phyloP scores from a whole-genome alignment of 2,888 invertebrate species.

The Drosophila stalkeri region DNA sequence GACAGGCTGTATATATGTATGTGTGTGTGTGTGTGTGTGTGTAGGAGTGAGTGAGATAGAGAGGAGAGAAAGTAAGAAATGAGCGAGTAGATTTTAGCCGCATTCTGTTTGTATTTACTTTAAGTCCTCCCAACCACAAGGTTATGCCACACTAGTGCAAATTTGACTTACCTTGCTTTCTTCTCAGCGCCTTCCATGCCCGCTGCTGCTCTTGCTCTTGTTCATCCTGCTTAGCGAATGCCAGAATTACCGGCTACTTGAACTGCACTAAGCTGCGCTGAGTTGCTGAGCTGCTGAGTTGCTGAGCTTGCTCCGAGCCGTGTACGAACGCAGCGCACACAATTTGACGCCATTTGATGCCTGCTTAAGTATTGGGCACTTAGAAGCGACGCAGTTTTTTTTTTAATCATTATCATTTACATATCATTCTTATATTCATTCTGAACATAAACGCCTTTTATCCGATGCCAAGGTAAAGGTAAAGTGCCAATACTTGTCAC shows the following conservation, averaged over 20 bases:
- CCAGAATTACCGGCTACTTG: constrained; percentile 49
- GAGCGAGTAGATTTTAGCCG: constrained; percentile 4
- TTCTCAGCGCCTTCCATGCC: neutral
- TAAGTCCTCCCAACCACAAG: constrained; percentile 61
- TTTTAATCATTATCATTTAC: constrained; percentile 48
- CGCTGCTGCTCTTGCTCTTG: neutral
- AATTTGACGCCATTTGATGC: constrained; percentile 69
- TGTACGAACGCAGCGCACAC: constrained; percentile 40
- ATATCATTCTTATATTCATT: constrained; percentile 47
- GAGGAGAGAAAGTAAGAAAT: neutral
- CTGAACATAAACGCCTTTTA: constrained; percentile 27
- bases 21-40: neutral
- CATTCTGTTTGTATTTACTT: constrained; percentile 57
- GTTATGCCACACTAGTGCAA: constrained; percentile 65
- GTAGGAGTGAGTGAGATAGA: neutral
- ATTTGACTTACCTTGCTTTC: constrained; percentile 63
- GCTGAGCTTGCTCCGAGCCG: constrained; percentile 8
- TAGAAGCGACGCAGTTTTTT: constrained; percentile 48
- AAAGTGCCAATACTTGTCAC: constrained; percentile 48
- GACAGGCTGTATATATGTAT: neutral
- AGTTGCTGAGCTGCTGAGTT: constrained; percentile 41
- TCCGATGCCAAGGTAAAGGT: constrained; percentile 55
- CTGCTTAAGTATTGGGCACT: constrained; percentile 43
- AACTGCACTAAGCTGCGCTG: constrained; percentile 59
- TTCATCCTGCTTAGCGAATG: constrained; percentile 9